These are phyloP conservation scores for Helicoverpa assulta DNA, from an alignment of 2,888 invertebrate species.

Conservation along the genomic window DNA sequence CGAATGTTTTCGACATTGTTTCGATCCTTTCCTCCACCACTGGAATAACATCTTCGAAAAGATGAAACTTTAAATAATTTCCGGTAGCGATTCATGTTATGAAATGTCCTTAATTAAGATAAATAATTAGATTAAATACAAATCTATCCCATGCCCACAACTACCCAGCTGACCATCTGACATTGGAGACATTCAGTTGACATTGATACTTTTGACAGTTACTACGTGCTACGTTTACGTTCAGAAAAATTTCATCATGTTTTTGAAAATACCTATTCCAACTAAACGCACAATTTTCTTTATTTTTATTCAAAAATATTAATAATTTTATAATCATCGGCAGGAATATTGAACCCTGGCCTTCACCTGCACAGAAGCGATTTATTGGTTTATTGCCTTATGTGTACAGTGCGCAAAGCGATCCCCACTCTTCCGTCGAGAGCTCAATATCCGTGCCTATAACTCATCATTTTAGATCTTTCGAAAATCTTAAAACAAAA, in stretches of 20 bases:
- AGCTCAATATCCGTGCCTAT: no score
- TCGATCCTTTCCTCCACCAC: slow-evolving; percentile 59
- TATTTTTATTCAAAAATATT: no score
- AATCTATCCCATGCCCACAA: neutral
- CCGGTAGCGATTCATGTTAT: slow-evolving; percentile 78
- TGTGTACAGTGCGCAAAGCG: no score
- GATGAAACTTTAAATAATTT: slow-evolving; percentile 77
- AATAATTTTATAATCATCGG: no score
- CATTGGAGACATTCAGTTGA: neutral
- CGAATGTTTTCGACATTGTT: slow-evolving; percentile 90
- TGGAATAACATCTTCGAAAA: slow-evolving; percentile 72
- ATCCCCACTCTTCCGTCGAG: no score
- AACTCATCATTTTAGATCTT: no score
- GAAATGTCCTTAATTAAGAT: slow-evolving; percentile 75
- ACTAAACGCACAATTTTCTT: no score
- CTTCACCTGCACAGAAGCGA: no score
- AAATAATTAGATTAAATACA: slow-evolving; percentile 12
- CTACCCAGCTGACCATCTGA: slow-evolving; percentile 26
- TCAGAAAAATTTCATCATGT: neutral
- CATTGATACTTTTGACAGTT: neutral
- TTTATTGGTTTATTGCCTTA: no score
- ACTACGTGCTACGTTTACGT: neutral
- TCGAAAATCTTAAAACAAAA: neutral
- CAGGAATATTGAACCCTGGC: no score
- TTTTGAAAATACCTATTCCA: neutral